Conservation (phyloP, 2,888 invertebrate species). For the Habroteleia sp. region DNA sequence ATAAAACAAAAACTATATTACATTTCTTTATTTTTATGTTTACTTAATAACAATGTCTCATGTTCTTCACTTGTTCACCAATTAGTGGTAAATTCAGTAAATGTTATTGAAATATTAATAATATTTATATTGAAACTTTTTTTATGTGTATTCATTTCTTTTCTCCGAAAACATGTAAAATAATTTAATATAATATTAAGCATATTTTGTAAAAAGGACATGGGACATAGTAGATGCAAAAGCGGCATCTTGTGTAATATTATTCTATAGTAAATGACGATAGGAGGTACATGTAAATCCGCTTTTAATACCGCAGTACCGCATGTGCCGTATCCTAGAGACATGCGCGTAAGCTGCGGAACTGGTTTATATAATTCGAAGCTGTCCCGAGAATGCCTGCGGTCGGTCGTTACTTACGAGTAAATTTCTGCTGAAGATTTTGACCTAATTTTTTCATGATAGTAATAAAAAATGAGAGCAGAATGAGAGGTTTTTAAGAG, state of each 20-base stretch:
- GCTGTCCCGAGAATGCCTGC: constrained; percentile 70
- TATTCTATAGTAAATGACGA: constrained; percentile 67
- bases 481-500: too few species aligned
- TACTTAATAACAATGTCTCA: too few species aligned
- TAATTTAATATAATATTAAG: constrained; percentile 41
- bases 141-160: too few species aligned
- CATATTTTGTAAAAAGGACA: constrained; percentile 59
- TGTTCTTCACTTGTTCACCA: too few species aligned
- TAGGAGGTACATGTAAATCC: constrained; percentile 69
- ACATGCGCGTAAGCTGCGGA: constrained; percentile 61
- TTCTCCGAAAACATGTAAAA: constrained; percentile 26
- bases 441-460: constrained; percentile 68
- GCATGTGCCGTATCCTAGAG: constrained; percentile 49
- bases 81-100: too few species aligned
- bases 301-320: constrained; percentile 67
- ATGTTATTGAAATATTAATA: too few species aligned
- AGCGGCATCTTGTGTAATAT: constrained; percentile 66
- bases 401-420: constrained; percentile 71
- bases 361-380: constrained; percentile 71
- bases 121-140: too few species aligned
- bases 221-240: constrained; percentile 2
- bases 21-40: too few species aligned
- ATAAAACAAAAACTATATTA: too few species aligned
- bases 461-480: constrained; percentile 32
- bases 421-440: constrained; percentile 69